These are phyloP conservation scores for Cathartes aura DNA, from an alignment of 2,113 vertebrate genomes.

Conservation along the genomic window DNA sequence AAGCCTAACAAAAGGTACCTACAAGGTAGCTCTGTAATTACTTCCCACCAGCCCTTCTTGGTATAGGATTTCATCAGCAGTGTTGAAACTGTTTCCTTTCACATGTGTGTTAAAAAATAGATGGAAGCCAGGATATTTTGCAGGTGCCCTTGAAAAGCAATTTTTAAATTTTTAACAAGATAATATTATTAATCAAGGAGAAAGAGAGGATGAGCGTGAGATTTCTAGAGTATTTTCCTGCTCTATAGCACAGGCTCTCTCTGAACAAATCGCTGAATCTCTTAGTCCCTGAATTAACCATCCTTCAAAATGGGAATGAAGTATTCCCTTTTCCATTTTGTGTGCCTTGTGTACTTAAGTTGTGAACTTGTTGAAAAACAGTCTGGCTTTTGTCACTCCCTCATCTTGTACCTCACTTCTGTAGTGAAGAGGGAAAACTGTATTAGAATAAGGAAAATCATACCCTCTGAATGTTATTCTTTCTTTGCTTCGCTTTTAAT, in stretches of 20 bases:
- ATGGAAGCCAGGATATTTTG: neutral
- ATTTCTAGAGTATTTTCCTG: neutral
- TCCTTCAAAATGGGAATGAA: neutral
- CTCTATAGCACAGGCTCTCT: neutral
- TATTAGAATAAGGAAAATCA: neutral
- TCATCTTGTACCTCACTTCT: neutral
- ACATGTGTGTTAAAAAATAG: neutral
- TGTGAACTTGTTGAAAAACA: neutral
- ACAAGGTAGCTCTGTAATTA: neutral
- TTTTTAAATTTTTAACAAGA: neutral
- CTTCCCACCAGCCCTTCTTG: neutral
- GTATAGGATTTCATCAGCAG: neutral
- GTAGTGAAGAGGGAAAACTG: neutral
- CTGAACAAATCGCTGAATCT: neutral
- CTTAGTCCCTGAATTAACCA: neutral
- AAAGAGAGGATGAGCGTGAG: neutral
- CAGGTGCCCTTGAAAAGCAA: neutral
- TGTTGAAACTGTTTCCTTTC: neutral
- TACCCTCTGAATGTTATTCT: neutral
- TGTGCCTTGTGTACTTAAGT: neutral
- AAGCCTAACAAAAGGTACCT: neutral
- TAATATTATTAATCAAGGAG: neutral
- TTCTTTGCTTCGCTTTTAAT: neutral
- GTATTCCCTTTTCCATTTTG: neutral
- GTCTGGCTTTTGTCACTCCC: neutral